A percentile compares a stretch with the other conserved stretches of the same genome.
phyloP scores from a whole-genome alignment of 2,797 vertebrate species.

The Spinus olivaceus region DNA sequence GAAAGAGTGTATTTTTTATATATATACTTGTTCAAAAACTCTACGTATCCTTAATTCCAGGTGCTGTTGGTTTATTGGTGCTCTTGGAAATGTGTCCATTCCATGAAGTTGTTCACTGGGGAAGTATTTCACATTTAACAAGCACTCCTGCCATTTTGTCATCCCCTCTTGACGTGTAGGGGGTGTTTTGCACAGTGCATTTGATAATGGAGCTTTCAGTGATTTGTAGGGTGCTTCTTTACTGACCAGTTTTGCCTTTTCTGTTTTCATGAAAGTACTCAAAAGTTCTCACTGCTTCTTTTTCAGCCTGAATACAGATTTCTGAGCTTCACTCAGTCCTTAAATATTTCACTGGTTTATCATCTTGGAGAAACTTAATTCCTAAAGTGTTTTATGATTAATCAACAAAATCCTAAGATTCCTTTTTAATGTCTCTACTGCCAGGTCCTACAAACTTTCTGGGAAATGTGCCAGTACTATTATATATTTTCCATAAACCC shows the following conservation, averaged over 20 bases:
- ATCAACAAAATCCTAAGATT: not conserved
- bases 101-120: not conserved
- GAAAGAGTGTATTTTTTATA: not conserved
- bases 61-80: not conserved
- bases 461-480: not conserved
- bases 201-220: not conserved
- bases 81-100: not conserved
- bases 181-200: not conserved
- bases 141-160: not conserved
- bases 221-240: not conserved
- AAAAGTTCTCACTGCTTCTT: not conserved
- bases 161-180: not conserved
- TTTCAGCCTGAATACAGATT: not conserved
- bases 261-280: not conserved
- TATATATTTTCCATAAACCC: not conserved
- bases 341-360: not conserved
- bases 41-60: not conserved
- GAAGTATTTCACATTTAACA: not conserved
- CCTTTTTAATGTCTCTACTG: not conserved
- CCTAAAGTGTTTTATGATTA: not conserved
- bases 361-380: not conserved
- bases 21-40: not conserved
- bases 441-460: not conserved
- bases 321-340: not conserved
- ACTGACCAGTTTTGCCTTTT: not conserved